Base-by-base conservation (phyloP, 2,113 vertebrate species). In the Istiophorus platypterus region DNA sequence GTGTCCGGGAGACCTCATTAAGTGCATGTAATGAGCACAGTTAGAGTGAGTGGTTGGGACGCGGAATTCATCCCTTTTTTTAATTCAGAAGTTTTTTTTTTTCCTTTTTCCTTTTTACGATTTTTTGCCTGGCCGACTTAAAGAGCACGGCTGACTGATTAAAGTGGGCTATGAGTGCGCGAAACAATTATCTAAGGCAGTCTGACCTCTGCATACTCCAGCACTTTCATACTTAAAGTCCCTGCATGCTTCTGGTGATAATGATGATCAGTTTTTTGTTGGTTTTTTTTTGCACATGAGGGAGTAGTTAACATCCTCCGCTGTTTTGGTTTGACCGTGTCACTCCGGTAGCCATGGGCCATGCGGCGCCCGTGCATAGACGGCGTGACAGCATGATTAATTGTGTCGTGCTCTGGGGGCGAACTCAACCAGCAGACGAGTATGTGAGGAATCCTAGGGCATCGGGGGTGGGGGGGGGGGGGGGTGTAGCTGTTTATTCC, bases 381-480 rank as follows among this genome's bases (percentile, higher is more conserved):
- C 72, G 63, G 76, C 79, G 78, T 86, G 89, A 94, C 90, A 93
- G 81, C 42, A 70, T 94, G 92, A 94, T 92, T 93, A 89, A 93
- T 91, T 78, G 82, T 70, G 65, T 61, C 13, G 45, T 59, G 68
- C 90, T 91, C 5, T 31, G 84, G 84, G 82, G 78, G 74, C 49
- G 86, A 88, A 89, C 77, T 57, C 73, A 90, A 82, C 77, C 7
- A 67, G 58, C 71, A 79, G 85, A 87, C 62, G 72, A 91, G 91
- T 83, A 73, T 78, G 66, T 71, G 88, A 79, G 61, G 80, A 85
- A 71, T 82, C 57, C 66, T n/a, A n/a, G n/a, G n/a, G n/a, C n/a
- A n/a, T 85, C 51, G 0, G 70, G 39, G 67, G 64, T 70, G 71
- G 64, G 79, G 58, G 76, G 56, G 67, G 72, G 81, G 80, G 85